These are phyloP conservation scores for Halisarca cf. caerulea DNA, from an alignment of 37 sponge, comb jelly and placozoan species.

Conservation along the genomic window DNA sequence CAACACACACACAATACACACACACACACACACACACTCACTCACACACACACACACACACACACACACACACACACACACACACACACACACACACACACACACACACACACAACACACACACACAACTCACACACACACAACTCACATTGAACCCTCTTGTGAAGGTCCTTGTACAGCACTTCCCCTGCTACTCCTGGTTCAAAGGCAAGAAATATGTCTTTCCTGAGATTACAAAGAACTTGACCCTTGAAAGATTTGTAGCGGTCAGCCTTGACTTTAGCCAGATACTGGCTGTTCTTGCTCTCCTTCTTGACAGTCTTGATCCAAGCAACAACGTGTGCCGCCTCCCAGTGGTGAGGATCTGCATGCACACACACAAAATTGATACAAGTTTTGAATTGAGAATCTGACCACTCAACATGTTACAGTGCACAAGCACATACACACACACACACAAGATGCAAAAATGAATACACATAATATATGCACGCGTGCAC, in stretches of 20 bases:
- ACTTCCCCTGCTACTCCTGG: conserved; percentile 11
- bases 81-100: neutral
- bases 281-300: neutral
- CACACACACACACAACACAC: neutral
- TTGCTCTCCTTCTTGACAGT: neutral
- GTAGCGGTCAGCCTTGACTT: neutral
- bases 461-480: no score
- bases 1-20: no score
- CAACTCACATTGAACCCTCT: neutral
- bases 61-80: no score
- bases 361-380: neutral
- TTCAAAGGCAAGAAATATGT: conserved; percentile 25
- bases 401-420: neutral
- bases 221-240: neutral
- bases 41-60: no score
- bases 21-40: no score
- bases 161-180: conserved; percentile 16
- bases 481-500: no score
- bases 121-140: no score
- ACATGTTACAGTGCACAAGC: neutral
- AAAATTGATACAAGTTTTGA: no score
- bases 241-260: neutral
- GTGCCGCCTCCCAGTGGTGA: neutral
- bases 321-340: neutral
- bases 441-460: neutral